Evolutionary conservation across 1,140 invertebrate genomes (phyloP).

Genomic region (Monomorium pharaonis): DNA sequence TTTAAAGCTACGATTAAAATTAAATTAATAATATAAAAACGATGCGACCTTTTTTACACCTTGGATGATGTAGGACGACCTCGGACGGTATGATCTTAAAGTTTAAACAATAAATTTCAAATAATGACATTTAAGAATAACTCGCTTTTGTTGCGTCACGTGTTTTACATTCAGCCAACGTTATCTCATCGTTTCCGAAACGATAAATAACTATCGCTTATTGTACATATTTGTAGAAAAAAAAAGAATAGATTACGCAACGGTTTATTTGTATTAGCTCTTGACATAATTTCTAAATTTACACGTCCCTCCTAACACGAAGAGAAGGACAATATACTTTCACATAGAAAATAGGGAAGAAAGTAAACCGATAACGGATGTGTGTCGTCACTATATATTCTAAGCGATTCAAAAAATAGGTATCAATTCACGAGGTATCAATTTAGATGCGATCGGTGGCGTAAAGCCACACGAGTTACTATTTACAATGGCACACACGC

Average conservation of each 20-base stretch:
- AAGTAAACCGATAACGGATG: slow-evolving; percentile 26
- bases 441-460: slow-evolving; percentile 42
- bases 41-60: background rate
- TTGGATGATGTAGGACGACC: background rate
- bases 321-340: background rate
- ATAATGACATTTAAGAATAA: background rate
- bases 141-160: background rate
- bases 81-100: slow-evolving; percentile 16
- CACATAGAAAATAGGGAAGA: slow-evolving; percentile 34
- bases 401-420: slow-evolving; percentile 57
- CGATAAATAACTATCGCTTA: slow-evolving; percentile 5
- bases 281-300: slow-evolving; percentile 15
- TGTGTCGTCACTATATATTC: slow-evolving; percentile 37
- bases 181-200: background rate
- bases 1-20: background rate
- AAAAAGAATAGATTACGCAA: background rate
- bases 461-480: slow-evolving; percentile 32
- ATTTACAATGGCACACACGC: slow-evolving; percentile 55
- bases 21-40: slow-evolving; percentile 17
- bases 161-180: background rate
- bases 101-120: background rate
- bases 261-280: background rate
- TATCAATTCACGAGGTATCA: slow-evolving; percentile 51
- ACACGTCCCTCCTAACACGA: background rate
- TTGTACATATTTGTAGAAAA: slow-evolving; percentile 2